Percentiles rank a stretch among this genome's conserved stretches.
Conservation (phyloP, 2,888 invertebrate species). For the Tenthredo amoena region DNA sequence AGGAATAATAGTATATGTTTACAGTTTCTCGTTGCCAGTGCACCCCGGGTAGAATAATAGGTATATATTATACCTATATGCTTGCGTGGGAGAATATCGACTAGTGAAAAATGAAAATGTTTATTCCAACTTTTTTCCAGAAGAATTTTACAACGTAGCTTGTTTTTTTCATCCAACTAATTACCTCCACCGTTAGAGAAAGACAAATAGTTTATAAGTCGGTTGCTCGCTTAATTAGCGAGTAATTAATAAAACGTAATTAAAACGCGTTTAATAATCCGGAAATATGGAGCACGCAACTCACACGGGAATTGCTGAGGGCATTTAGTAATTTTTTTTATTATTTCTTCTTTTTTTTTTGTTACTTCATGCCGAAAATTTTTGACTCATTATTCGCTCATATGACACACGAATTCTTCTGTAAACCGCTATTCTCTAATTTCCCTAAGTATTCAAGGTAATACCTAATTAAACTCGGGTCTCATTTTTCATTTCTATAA, state of each 20-base stretch:
- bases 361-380: neutral
- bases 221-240: neutral
- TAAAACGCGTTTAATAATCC: slow-evolving; percentile 25
- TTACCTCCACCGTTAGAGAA: neutral
- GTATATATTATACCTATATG: neutral
- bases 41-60: neutral
- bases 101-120: neutral
- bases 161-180: neutral
- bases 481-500: neutral
- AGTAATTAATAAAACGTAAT: slow-evolving; percentile 15
- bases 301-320: neutral
- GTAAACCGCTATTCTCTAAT: neutral
- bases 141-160: neutral
- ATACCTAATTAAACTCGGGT: neutral
- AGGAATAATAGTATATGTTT: neutral
- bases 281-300: slow-evolving; percentile 14
- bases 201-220: neutral
- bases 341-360: neutral
- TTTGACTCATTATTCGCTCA: neutral
- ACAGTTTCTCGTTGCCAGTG: neutral
- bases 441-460: neutral
- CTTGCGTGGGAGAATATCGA: neutral
- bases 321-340: neutral
- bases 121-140: neutral
- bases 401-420: neutral